Base-by-base conservation (phyloP, 2,797 vertebrate genomes). In the Microctenopoma steveboyesi region DNA sequence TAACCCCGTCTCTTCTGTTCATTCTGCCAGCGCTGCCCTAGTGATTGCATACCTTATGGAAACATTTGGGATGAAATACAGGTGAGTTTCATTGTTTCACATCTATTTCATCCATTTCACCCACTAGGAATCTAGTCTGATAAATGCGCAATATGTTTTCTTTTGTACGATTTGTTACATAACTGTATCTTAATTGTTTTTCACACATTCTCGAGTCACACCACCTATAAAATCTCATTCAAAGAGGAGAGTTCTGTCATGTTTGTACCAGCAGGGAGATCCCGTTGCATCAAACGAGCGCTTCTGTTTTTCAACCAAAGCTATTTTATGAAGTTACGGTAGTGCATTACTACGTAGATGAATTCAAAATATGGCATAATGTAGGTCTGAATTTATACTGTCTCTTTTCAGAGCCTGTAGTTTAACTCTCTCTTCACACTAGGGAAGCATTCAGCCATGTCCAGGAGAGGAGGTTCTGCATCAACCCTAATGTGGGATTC, bases 31-130 rank as follows among this genome's bases (percentile, higher is more conserved):
- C 74, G 92, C 91, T 80, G 91, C 91, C 84, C 89, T 92, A 90
- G 97, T 98, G 89, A 98, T 99, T 92, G 97, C 97, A 50, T 99
- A 99, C 89, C 96, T 99, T 88, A 99, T 98, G 97, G 98, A 99
- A 94, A 98, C 97, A 27, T 99, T 98, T 93, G 97, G 98, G 76
- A 95, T 98, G 89, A 99, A 99, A 86, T 99, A 99, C 95, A 98
- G 97, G 98, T 98, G 88, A 90, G 89, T 64, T 30, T 37, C 28
- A 28, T 12, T 51, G 12, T 9, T 61, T 14, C 35, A 56, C 0
- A 35, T 52, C 10, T 37, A 4, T 63, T 67, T 61, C 14, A 45
- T 52, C 10, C 37, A 4, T 63, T 67, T 61, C 14, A 45, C n/a
- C 3, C 6, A 11, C 5, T 16, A 49, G 22, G 51, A 27, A 51